Conservation (phyloP, 2,888 invertebrate species). For the Caenorhabditis sinica region DNA sequence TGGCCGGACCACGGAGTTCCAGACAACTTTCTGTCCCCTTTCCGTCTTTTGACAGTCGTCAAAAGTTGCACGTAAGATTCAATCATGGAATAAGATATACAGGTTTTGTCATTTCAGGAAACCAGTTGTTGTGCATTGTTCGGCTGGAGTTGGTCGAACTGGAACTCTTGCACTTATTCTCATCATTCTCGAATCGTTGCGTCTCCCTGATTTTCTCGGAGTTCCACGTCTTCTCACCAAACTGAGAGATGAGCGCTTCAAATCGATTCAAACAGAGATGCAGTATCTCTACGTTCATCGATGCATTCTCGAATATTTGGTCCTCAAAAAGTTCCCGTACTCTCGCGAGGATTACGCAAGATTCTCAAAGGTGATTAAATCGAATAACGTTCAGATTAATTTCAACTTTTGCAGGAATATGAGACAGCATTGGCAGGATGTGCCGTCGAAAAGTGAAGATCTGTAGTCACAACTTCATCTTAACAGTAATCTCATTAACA, state of each 20-base stretch:
- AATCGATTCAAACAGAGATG: constrained; percentile 67
- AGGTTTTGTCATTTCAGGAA: constrained; percentile 40
- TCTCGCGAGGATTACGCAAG: constrained; percentile 26
- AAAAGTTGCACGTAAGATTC: constrained; percentile 26
- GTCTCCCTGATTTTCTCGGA: constrained; percentile 42
- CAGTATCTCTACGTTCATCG: constrained; percentile 76
- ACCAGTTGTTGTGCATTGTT: constrained; percentile 61
- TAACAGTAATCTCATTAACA: neutral
- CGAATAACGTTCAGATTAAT: neutral
- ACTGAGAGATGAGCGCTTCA: constrained; percentile 67
- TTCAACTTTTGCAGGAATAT: neutral
- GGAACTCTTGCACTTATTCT: constrained; percentile 57
- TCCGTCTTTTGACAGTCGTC: constrained; percentile 32
- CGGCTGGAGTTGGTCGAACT: constrained; percentile 61
- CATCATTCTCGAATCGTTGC: constrained; percentile 45
- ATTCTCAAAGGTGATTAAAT: constrained; percentile 9
- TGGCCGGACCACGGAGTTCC: constrained; percentile 71
- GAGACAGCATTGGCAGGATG: constrained; percentile 4
- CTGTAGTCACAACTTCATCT: neutral
- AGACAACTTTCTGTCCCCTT: constrained; percentile 37
- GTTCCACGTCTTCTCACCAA: constrained; percentile 49
- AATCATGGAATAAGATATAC: neutral
- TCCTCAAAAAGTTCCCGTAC: constrained; percentile 26
- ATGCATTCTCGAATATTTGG: constrained; percentile 69
- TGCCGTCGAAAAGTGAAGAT: neutral